Base-by-base conservation (phyloP, 2,888 invertebrate genomes). In the Stenoptilia bipunctidactyla region DNA sequence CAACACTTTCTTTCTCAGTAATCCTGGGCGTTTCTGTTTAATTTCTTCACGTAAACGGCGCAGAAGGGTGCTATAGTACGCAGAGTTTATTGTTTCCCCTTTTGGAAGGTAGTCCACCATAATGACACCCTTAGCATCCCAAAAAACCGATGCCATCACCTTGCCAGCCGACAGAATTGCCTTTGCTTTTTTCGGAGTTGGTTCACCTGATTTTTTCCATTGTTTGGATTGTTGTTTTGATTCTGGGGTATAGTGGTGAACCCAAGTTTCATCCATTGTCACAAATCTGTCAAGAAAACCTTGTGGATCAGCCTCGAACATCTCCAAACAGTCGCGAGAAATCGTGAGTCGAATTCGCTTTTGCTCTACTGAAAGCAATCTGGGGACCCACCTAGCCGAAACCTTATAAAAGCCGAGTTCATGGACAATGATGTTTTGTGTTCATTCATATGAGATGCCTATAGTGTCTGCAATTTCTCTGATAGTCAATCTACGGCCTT, bases 401-500 rank as follows among this genome's bases (percentile, higher is more conserved):
- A 43, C 46, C 39, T 45, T 44, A 40, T 15, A 37, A 37, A 46
- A 44, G 27, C 42, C 39, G 9, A 44, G 37, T 38, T 46, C 40
- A 27, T 45, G 30, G 14, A 15, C 5, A 13, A 44, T 40, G 14
- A 42, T 45, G 40, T 45, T 37, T 41, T 44, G 44, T 36, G 40
- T 47, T 38, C 39, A 27, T 36, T 45, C 38, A 30, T 30, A 30
- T 10, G 30, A 30, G n/a, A 30, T 30, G 4, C n/a, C 30, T 30
- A 30, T 4, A 30, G 40, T 45, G 30, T 47, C 40, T 15, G 44
- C 45, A 25, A 45, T 47, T 27, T 49, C 43, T 15, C 38, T 39
- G 34, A 45, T 42, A 38, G 38, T 48, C 43, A 48, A 48, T 44
- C 42, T 40, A 2, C 42, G 45, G 35, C 47, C 40, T 40, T 13